phyloP scores from a whole-genome alignment of 1,140 invertebrate genomes.

The Kradibia gibbosae region DNA sequence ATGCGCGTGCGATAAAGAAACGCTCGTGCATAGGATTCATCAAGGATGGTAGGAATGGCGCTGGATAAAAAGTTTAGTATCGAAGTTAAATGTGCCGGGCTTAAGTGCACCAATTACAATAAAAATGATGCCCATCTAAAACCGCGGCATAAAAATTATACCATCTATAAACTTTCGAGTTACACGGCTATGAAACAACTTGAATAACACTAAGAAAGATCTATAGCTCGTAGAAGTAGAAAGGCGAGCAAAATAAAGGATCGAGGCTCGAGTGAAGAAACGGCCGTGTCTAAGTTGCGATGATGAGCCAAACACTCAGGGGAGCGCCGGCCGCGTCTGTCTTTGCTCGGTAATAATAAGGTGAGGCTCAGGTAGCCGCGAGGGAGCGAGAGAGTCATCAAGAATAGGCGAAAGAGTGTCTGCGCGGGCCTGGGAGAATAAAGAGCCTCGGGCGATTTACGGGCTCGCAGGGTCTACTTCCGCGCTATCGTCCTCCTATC shows the following conservation, averaged over 20 bases:
- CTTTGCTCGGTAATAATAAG: constrained; percentile 21
- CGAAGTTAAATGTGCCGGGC: constrained; percentile 41
- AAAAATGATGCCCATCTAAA: constrained; percentile 9
- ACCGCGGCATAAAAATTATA: constrained; percentile 50
- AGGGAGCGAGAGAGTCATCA: too few species aligned
- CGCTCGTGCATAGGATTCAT: too few species aligned
- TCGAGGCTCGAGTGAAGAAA: background rate
- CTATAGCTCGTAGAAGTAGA: background rate
- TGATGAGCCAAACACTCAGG: constrained; percentile 6
- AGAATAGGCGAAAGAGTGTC: background rate
- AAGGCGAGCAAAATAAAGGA: constrained; percentile 10
- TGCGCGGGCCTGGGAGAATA: background rate
- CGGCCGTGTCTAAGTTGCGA: background rate
- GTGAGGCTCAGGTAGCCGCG: background rate
- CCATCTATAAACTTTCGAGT: constrained; percentile 44
- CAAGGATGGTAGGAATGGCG: too few species aligned
- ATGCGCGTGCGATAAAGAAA: background rate
- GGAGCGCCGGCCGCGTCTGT: too few species aligned
- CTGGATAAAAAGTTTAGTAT: constrained; percentile 20
- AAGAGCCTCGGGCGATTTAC: constrained; percentile 25
- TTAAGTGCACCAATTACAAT: constrained; percentile 41
- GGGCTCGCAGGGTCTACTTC: constrained; percentile 20
- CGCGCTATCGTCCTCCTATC: background rate
- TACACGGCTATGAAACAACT: constrained; percentile 10
- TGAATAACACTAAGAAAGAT: constrained; percentile 33